Evolutionary conservation across 2,888 invertebrate species (phyloP).

Genomic region (Diarsia brunnea): DNA sequence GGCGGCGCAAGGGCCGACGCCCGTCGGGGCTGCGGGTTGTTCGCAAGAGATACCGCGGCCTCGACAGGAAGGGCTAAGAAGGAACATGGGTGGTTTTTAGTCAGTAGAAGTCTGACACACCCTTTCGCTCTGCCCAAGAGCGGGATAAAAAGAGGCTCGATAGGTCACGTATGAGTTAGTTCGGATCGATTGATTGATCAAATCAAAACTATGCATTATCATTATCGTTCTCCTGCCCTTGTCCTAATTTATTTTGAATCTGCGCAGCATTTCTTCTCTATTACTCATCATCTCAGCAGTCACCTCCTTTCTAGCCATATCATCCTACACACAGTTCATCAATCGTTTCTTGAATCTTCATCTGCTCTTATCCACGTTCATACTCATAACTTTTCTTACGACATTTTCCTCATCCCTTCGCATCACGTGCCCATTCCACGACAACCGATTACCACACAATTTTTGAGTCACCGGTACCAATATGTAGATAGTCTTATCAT

Average conservation of each 20-base stretch:
- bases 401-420: background rate
- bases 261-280: background rate
- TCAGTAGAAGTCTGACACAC: too few species aligned
- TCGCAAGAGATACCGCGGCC: too few species aligned
- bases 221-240: background rate
- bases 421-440: background rate
- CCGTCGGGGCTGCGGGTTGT: too few species aligned
- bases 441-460: background rate
- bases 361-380: background rate
- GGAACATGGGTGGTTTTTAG: too few species aligned
- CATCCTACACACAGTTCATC: background rate
- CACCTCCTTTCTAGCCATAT: background rate
- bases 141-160: too few species aligned
- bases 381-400: background rate
- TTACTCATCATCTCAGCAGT: background rate
- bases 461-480: background rate
- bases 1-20: too few species aligned
- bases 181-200: background rate
- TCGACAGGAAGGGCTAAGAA: too few species aligned
- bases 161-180: background rate
- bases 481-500: background rate
- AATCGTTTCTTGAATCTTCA: background rate
- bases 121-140: too few species aligned
- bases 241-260: background rate
- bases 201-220: background rate